phyloP scores from a whole-genome alignment of 2,113 vertebrate species.

The Galemys pyrenaicus region DNA sequence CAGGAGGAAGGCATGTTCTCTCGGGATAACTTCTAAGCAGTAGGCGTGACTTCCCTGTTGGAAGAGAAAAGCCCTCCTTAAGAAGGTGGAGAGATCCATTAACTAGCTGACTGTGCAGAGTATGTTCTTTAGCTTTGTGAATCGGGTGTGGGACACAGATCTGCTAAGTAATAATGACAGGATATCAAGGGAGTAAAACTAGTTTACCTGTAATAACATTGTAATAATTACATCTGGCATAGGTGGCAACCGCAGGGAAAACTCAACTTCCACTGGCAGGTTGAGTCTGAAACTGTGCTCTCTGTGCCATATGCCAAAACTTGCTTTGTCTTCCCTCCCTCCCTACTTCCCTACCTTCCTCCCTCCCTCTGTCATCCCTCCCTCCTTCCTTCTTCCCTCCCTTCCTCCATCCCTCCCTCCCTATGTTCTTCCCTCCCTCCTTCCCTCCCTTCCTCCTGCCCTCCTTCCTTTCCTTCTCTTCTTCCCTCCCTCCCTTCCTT shows the following conservation, averaged over 20 bases:
- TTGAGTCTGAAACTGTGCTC: background rate
- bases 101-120: background rate
- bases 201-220: background rate
- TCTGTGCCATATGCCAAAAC: background rate
- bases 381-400: too few species aligned
- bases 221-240: background rate
- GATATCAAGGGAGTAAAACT: background rate
- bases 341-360: background rate
- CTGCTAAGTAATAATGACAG: background rate
- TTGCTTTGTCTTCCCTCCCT: background rate
- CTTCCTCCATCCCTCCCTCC: background rate
- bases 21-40: background rate
- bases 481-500: background rate
- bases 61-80: background rate
- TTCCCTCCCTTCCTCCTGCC: background rate
- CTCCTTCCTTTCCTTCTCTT: too few species aligned
- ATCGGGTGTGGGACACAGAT: background rate
- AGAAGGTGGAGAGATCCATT: background rate
- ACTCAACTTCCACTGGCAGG: background rate
- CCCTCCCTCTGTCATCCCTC: background rate
- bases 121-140: background rate
- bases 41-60: background rate
- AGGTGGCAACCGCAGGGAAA: background rate
- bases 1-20: background rate
- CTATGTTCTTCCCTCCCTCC: background rate